Evolutionary conservation across 2,797 vertebrate species (phyloP).

Genomic region (Enteromius argenteus): DNA sequence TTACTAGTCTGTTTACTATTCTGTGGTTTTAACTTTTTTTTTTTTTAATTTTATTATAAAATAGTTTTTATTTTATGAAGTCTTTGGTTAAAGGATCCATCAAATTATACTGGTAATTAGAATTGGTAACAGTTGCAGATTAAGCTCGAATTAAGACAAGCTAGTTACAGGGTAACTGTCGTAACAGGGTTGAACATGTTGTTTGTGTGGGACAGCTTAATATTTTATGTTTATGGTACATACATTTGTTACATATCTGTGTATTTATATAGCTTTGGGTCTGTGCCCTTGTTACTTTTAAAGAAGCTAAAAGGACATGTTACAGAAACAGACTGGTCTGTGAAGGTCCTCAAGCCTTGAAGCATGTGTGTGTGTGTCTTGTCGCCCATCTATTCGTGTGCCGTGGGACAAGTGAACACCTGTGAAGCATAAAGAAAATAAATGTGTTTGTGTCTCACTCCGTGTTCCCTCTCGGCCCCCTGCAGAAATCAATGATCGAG

Average conservation of each 20-base stretch:
- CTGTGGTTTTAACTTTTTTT: background rate
- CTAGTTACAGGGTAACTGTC: too few species aligned
- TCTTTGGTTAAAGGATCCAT: background rate
- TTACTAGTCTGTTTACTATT: background rate
- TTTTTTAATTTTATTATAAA: background rate
- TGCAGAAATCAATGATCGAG: slow-evolving; percentile 91
- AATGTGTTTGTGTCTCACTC: slow-evolving; percentile 42
- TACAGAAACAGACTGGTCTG: background rate
- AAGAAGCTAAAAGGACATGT: background rate
- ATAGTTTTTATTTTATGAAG: too few species aligned
- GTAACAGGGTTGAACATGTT: background rate
- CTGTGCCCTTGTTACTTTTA: background rate
- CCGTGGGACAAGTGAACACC: slow-evolving; percentile 39
- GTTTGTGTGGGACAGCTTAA: background rate
- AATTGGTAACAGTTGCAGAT: background rate
- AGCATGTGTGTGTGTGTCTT: slow-evolving; percentile 19
- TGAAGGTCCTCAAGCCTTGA: background rate
- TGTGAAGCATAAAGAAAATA: slow-evolving; percentile 33
- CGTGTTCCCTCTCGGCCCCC: slow-evolving; percentile 49
- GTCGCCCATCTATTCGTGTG: slow-evolving; percentile 20
- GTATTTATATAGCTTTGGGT: background rate
- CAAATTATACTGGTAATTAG: background rate
- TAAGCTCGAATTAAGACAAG: background rate
- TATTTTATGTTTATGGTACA: background rate
- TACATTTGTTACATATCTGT: background rate